Conservation (phyloP, 2,113 vertebrate genomes). For the Craseonycteris thonglongyai region DNA sequence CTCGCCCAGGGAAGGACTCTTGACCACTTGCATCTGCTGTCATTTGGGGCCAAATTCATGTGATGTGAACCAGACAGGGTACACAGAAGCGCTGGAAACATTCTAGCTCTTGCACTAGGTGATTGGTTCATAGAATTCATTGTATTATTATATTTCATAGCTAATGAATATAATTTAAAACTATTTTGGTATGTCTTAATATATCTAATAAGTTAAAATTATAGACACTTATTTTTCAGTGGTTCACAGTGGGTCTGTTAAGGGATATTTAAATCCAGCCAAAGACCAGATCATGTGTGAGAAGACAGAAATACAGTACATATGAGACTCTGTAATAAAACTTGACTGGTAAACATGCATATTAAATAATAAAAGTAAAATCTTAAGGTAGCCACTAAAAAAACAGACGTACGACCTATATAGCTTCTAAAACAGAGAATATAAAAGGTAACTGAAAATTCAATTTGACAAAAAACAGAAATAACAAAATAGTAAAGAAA, state of each 20-base stretch:
- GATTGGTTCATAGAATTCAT: background rate
- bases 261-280: background rate
- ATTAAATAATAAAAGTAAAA: conserved; percentile 5
- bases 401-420: background rate
- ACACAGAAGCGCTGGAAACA: background rate
- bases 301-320: background rate
- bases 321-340: background rate
- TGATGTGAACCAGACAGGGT: background rate
- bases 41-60: background rate
- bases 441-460: background rate
- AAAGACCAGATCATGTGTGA: background rate
- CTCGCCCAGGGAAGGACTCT: background rate
- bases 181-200: background rate
- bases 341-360: background rate
- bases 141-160: background rate
- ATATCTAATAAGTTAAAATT: background rate
- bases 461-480: background rate
- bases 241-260: background rate
- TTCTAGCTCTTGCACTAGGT: background rate
- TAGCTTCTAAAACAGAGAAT: background rate
- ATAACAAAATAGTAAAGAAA: background rate
- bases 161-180: background rate
- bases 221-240: background rate
- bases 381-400: background rate
- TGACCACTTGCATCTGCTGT: background rate